Base-by-base conservation (phyloP, 2,113 vertebrate species). In the Rhadina sibilatrix region DNA sequence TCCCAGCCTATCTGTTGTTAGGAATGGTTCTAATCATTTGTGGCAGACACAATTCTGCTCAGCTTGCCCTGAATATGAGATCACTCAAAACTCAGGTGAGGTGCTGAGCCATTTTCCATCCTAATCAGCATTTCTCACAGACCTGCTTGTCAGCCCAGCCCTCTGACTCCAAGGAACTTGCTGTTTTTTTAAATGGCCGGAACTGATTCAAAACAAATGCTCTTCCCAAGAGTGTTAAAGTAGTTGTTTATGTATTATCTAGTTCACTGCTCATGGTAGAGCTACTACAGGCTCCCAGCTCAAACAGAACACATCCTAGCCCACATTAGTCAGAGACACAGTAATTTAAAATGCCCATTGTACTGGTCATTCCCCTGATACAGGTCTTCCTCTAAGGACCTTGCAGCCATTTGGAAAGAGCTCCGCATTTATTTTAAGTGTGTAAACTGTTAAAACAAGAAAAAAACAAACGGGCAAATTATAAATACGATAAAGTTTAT, bases 381-480 rank as follows among this genome's bases (percentile, higher is more conserved):
- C 7, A 60, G 8, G 3, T 54, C 30, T 83, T 79, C 20, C 22
- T 70, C 35, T 25, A 46, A 60, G 12, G 61, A 3, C 2, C 6
- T 83, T 75, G 46, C 23, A 71, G 68, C 3, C 14, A 31, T 66
- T 59, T 64, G 15, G 14, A 60, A 30, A 91, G 27, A 89, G 63
- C 2, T 5, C 22, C 38, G 12, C 5, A 37, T 64, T 65, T 79
- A 18, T 81, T 81, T 61, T 35, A 65, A 44, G 11, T 17, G 12
- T 38, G 30, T 10, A 56, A 84, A 52, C 2, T 23, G 23, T 4
- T 21, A 47, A 69, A 44, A 2, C 6, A 69, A 38, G 5, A 25
- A 15, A 38, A 31, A 53, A 53, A 10, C 3, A 22, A 71, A 22
- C 0, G 12, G 1, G 3, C 0, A 83, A 77, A 54, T 42, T 2